phyloP scores from a whole-genome alignment of 2,113 vertebrate genomes.

The Chrysochloris asiatica region DNA sequence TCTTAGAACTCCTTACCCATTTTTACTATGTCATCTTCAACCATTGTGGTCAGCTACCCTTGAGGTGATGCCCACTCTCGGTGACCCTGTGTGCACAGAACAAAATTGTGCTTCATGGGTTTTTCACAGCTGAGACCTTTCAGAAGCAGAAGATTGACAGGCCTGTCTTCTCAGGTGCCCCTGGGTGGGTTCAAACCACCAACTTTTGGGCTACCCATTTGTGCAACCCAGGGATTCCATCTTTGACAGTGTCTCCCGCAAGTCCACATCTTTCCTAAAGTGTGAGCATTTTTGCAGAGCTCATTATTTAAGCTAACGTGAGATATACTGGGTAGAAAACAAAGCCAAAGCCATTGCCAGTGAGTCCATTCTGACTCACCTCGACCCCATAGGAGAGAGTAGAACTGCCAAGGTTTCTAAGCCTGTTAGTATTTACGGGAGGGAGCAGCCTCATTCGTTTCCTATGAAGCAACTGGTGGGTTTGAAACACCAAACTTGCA shows the following conservation, averaged over 20 bases:
- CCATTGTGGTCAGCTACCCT: background rate
- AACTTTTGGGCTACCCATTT: background rate
- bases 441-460: no score
- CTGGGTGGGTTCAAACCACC: background rate
- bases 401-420: no score
- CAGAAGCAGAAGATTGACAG: background rate
- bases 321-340: background rate
- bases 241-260: background rate
- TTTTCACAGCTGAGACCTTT: background rate
- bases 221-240: background rate
- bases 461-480: no score
- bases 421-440: no score
- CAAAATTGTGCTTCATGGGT: background rate
- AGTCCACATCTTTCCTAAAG: background rate
- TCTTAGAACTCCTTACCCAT: background rate
- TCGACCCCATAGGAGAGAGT: no score
- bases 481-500: no score
- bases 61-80: background rate
- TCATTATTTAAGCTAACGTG: background rate
- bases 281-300: background rate
- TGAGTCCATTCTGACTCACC: no score
- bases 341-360: no score
- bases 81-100: background rate
- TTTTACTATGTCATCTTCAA: background rate
- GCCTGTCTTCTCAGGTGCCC: background rate